Conservation (phyloP, 2,797 vertebrate species). For the Menidia menidia region DNA sequence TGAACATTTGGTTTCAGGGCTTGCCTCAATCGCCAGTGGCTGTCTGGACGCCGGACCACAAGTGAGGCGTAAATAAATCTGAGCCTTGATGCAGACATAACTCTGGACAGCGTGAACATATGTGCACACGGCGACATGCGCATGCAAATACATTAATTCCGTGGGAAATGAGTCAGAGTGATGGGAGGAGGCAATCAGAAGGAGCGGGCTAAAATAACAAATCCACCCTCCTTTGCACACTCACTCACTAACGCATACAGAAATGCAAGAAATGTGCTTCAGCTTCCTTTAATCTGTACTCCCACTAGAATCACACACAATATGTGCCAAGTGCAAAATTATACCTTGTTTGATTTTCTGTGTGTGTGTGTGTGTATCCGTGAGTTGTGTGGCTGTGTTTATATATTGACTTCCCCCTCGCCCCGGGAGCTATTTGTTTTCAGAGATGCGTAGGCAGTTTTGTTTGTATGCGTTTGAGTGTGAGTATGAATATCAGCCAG, state of each 20-base stretch:
- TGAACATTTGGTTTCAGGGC: constrained; percentile 62
- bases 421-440: constrained; percentile 67
- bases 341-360: constrained; percentile 32
- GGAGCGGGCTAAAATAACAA: constrained; percentile 47
- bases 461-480: constrained; percentile 45
- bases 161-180: constrained; percentile 56
- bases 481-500: constrained; percentile 37
- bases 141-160: constrained; percentile 26
- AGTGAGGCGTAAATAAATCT: constrained; percentile 54
- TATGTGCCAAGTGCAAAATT: constrained; percentile 29
- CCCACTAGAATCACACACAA: constrained; percentile 17
- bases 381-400: constrained; percentile 26
- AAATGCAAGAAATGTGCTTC: constrained; percentile 16
- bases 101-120: constrained; percentile 40
- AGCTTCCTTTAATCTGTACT: constrained; percentile 29
- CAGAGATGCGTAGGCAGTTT: constrained; percentile 54
- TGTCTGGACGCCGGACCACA: constrained; percentile 56
- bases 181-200: constrained; percentile 68
- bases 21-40: constrained; percentile 40
- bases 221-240: constrained; percentile 4
- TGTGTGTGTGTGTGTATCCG: constrained; percentile 2
- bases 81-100: constrained; percentile 44
- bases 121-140: constrained; percentile 26
- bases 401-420: constrained; percentile 39
- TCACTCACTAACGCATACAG: constrained; percentile 15